Base-by-base conservation (phyloP, 2,888 invertebrate species). In the Creontiades dilutus region DNA sequence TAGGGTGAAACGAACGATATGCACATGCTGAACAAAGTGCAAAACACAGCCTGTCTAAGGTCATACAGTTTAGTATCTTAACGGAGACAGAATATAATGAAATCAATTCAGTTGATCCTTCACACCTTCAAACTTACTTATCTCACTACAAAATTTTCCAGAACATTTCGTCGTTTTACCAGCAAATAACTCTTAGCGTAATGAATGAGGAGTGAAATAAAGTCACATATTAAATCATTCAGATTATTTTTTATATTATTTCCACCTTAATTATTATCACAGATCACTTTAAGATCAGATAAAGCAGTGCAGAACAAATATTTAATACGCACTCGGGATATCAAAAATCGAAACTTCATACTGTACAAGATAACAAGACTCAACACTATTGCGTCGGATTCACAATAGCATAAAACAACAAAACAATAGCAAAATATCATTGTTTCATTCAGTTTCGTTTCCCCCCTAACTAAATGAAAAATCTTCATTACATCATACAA, bases 251-350 rank as follows among this genome's bases (percentile, higher is more conserved):
- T 23, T 68, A 68, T 5, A 23, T 23, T 57, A 68, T 23, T 27
- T 68, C 27, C 68, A 68, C 68, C 68, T 68, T 23, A 68, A 68
- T 23, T n/a, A 37, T 78, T 78, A 78, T 78, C 78, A 78, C 78
- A 78, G 78, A 78, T 78, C 78, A 46, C 46, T 46, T 78, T 47
- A 78, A 78, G 78, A 78, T 46, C 78, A 46, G 78, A 78, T 46
- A 78, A 78, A 46, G 23, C 23, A 68, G 68, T 68, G 68, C 68
- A 68, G 11, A 23, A 68, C 16, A 13, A 52, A 52, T 52, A 37
- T 16, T 7, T 52, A 23, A 68, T 57, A 68, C 13, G 11, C 68
- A 23, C 68, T 0, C 19, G 23, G 68, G 68, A 19, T 23, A 27
- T 12, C 13, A 19, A 68, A 23, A 68, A 23, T 23, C 23, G 7